Evolutionary conservation across 2,888 invertebrate genomes (phyloP).

Genomic region (Andrena bicolor): DNA sequence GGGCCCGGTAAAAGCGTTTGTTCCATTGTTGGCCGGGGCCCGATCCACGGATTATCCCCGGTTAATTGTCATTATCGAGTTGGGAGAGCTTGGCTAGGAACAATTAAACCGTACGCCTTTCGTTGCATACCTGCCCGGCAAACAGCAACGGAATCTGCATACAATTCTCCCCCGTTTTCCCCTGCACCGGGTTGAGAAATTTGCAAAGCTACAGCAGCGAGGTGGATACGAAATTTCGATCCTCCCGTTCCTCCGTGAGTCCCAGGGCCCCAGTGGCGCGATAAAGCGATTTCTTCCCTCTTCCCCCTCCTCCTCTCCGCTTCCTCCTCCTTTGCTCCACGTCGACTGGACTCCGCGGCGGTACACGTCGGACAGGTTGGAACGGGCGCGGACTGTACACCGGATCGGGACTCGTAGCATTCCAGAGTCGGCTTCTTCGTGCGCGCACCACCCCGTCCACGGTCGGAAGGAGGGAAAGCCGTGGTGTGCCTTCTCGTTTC

Average conservation of each 20-base stretch:
- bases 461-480: constrained; percentile 43
- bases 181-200: background rate
- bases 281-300: constrained; percentile 71
- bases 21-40: background rate
- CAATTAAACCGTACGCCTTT: background rate
- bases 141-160: too few species aligned
- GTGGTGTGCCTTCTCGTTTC: constrained; percentile 62
- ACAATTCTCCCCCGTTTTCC: background rate
- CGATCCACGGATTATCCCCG: background rate
- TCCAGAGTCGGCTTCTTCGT: constrained; percentile 79
- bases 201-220: background rate
- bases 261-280: constrained; percentile 58
- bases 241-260: constrained; percentile 6
- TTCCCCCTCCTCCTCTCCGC: constrained; percentile 33
- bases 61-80: constrained; percentile 25
- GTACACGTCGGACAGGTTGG: constrained; percentile 77
- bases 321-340: constrained; percentile 52
- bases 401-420: constrained; percentile 75
- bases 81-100: background rate
- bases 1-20: background rate
- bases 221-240: constrained; percentile 34
- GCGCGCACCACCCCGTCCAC: constrained; percentile 68
- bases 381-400: constrained; percentile 69
- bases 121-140: too few species aligned
- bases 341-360: constrained; percentile 61